These are phyloP conservation scores for Cacajao melanocephalus DNA, from an alignment of 2,797 vertebrate species.

Conservation along the genomic window DNA sequence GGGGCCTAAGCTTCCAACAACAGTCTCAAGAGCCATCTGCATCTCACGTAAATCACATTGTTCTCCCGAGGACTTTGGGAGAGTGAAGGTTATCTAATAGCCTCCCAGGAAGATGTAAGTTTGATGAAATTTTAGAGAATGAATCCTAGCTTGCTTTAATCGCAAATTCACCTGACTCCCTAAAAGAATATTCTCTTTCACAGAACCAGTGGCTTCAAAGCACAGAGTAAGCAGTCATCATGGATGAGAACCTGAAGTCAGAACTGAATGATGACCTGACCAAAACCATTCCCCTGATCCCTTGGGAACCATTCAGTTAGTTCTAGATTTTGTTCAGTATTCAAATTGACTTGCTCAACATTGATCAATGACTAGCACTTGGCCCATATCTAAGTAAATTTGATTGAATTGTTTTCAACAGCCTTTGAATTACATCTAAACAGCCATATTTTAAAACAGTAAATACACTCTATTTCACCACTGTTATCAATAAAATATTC, in stretches of 20 bases:
- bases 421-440: constrained; percentile 62
- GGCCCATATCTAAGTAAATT: constrained; percentile 39
- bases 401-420: constrained; percentile 63
- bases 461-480: constrained; percentile 21
- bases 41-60: neutral
- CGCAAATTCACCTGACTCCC: neutral
- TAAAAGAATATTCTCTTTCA: neutral
- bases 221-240: neutral
- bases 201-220: neutral
- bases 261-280: neutral
- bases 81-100: neutral
- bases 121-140: neutral
- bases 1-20: neutral
- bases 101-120: neutral
- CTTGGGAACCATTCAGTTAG: neutral
- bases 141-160: neutral
- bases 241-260: neutral
- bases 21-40: neutral
- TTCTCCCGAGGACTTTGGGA: neutral
- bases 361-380: constrained; percentile 51
- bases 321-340: constrained; percentile 44
- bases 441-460: constrained; percentile 57
- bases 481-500: constrained; percentile 61
- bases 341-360: constrained; percentile 39
- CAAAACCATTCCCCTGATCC: neutral